These are phyloP conservation scores for Cantharis flavilabris DNA, from an alignment of 2,888 invertebrate genomes.

Conservation along the genomic window DNA sequence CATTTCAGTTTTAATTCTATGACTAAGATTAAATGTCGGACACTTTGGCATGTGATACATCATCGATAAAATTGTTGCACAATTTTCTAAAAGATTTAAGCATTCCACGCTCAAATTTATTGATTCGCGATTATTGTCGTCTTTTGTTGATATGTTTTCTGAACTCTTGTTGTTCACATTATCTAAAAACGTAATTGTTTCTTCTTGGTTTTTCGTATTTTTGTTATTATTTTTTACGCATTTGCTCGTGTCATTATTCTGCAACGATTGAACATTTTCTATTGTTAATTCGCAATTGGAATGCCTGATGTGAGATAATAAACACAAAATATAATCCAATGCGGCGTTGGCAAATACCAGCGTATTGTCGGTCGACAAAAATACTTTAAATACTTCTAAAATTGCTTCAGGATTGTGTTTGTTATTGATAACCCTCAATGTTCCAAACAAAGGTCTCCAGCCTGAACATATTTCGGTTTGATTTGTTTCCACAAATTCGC, in stretches of 20 bases:
- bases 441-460: conserved; percentile 95
- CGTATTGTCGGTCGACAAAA: conserved; percentile 90
- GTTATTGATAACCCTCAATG: conserved; percentile 83
- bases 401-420: conserved; percentile 71
- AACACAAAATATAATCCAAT: conserved; percentile 89
- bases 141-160: conserved; percentile 42
- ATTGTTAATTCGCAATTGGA: conserved; percentile 57
- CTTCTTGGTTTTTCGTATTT: conserved; percentile 14
- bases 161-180: conserved; percentile 14
- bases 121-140: conserved; percentile 41
- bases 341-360: conserved; percentile 93
- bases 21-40: conserved; percentile 89
- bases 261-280: conserved; percentile 13
- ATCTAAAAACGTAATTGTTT: conserved; percentile 18
- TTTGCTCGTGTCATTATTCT: conserved; percentile 7
- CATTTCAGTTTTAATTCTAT: conserved; percentile 77
- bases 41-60: conserved; percentile 96
- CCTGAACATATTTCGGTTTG: conserved; percentile 92
- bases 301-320: conserved; percentile 77
- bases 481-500: conserved; percentile 95
- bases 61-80: conserved; percentile 84
- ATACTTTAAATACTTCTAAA: conserved; percentile 91
- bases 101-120: conserved; percentile 76
- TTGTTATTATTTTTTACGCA: conserved; percentile 19
- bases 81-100: conserved; percentile 82